Evolutionary conservation across 2,797 vertebrate species (phyloP).

Genomic region (Rhinichthys osculus): DNA sequence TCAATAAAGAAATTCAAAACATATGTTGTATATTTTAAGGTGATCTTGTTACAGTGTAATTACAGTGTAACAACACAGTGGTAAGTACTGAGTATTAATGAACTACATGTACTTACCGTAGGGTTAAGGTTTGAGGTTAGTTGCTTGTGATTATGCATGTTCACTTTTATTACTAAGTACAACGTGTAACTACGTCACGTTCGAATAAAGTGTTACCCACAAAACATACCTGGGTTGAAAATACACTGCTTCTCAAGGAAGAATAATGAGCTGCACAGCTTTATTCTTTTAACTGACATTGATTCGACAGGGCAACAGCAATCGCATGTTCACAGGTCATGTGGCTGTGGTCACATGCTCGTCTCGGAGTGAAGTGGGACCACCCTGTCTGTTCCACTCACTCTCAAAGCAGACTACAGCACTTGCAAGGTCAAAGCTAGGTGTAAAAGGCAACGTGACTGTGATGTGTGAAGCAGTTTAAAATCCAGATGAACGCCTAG

Average conservation of each 20-base stretch:
- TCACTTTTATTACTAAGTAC: background rate
- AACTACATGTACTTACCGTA: background rate
- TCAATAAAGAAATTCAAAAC: background rate
- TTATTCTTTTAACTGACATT: constrained; percentile 26
- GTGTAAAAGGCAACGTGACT: constrained; percentile 46
- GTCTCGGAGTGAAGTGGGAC: constrained; percentile 43
- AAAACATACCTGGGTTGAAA: background rate
- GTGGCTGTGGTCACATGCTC: constrained; percentile 52
- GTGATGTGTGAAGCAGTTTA: constrained; percentile 43
- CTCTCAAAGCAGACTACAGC: constrained; percentile 23
- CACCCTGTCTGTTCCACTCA: constrained; percentile 49
- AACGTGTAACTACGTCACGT: background rate
- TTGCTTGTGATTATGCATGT: background rate
- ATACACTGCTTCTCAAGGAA: background rate
- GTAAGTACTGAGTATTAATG: background rate
- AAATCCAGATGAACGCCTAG: constrained; percentile 46
- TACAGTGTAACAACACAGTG: background rate
- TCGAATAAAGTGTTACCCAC: background rate
- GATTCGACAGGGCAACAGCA: constrained; percentile 32
- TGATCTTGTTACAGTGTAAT: background rate
- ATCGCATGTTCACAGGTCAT: constrained; percentile 41
- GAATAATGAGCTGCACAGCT: background rate
- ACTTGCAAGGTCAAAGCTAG: constrained; percentile 54
- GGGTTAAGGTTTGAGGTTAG: background rate
- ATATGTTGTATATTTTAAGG: background rate